These are phyloP conservation scores for Halesus radiatus DNA, from an alignment of 1,140 invertebrate species.

Conservation along the genomic window DNA sequence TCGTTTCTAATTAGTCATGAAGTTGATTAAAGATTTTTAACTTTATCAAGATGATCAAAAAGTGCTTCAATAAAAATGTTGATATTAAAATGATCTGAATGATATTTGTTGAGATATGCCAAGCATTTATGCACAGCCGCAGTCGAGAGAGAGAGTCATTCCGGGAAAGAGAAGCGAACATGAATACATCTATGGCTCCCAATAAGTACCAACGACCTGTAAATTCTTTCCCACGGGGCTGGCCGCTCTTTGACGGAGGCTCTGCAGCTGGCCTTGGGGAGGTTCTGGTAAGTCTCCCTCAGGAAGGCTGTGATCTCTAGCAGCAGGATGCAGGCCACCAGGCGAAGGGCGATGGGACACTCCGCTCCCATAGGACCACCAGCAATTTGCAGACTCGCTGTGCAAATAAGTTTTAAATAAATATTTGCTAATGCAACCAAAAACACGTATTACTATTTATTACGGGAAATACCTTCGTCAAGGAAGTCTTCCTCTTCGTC, in stretches of 20 bases:
- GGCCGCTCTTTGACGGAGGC: constrained; percentile 80
- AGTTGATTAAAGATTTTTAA: too few relatives aligned
- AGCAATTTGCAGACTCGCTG: constrained; percentile 88
- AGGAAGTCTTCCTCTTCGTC: constrained; percentile 99
- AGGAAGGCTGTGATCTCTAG: constrained; percentile 98
- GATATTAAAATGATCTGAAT: background rate
- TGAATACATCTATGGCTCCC: constrained; percentile 58
- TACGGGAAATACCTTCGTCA: constrained; percentile 85
- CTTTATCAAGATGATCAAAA: too few relatives aligned
- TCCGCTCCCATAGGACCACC: constrained; percentile 77
- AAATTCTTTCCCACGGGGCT: constrained; percentile 83
- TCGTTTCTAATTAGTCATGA: too few relatives aligned
- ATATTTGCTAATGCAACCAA: background rate
- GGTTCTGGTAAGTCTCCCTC: constrained; percentile 92
- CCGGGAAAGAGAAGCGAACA: constrained; percentile 50
- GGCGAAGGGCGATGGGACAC: constrained; percentile 92
- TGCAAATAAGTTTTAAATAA: constrained; percentile 42
- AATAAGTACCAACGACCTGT: constrained; percentile 68
- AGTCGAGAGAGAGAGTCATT: constrained; percentile 29
- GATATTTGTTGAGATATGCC: constrained; percentile 28
- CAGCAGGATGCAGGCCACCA: constrained; percentile 93
- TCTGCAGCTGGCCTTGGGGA: constrained; percentile 79
- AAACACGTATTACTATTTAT: background rate
- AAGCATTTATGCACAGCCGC: constrained; percentile 24
- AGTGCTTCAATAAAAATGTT: too few relatives aligned